A percentile compares a stretch with the other conserved stretches of the same genome.
Evolutionary conservation across 2,888 invertebrate species (phyloP).

Genomic region (Cataglyphis albicans): DNA sequence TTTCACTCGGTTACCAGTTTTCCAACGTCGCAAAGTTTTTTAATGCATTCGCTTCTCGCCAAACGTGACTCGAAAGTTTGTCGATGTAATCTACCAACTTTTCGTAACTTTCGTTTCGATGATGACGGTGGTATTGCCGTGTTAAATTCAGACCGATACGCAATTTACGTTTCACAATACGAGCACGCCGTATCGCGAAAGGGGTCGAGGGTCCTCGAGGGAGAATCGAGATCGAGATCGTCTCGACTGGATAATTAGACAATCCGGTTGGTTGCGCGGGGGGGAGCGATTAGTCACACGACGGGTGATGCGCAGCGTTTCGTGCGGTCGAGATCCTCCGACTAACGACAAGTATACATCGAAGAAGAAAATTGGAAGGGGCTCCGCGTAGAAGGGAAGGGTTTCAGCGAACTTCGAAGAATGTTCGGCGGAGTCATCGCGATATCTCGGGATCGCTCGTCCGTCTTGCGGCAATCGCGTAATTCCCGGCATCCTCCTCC

Average conservation of each 20-base stretch:
- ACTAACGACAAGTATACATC: conserved; percentile 61
- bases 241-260: conserved; percentile 78
- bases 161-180: conserved; percentile 35
- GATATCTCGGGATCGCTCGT: conserved; percentile 70
- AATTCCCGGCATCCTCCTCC: conserved; percentile 77
- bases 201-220: conserved; percentile 40
- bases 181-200: conserved; percentile 23
- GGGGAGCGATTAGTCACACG: conserved; percentile 79
- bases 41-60: not conserved
- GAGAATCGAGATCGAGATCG: conserved; percentile 73
- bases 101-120: not conserved
- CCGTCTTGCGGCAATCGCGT: conserved; percentile 62
- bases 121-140: not conserved
- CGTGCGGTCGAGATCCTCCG: conserved; percentile 37
- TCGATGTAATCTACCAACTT: conserved; percentile 11
- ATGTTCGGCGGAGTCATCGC: conserved; percentile 75
- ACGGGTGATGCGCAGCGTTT: conserved; percentile 72
- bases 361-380: conserved; percentile 44
- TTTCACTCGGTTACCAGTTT: conserved; percentile 13
- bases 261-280: conserved; percentile 75
- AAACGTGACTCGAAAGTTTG: not conserved
- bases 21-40: not conserved
- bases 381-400: conserved; percentile 35
- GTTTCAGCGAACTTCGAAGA: conserved; percentile 69
- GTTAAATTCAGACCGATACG: conserved; percentile 17